phyloP scores from a whole-genome alignment of 1,140 invertebrate genomes.

The Homarus americanus region DNA sequence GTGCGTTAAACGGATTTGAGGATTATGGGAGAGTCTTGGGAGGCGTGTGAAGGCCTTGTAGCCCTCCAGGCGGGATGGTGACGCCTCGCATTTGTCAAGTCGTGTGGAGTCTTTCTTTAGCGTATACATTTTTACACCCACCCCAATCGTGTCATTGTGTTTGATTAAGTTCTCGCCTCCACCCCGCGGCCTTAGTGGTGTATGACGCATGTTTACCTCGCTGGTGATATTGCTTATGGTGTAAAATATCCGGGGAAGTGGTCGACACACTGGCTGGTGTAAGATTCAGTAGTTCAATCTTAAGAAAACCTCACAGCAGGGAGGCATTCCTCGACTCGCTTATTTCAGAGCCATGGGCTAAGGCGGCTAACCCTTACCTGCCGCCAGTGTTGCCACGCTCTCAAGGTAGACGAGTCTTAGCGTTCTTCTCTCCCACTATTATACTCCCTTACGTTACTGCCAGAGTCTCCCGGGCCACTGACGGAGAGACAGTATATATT shows the following conservation, averaged over 20 bases:
- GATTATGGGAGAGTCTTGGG: background rate
- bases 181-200: no score
- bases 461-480: background rate
- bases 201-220: no score
- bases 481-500: no score
- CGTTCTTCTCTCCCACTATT: background rate
- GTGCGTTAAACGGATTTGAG: conserved; percentile 29
- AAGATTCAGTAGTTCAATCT: background rate
- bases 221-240: background rate
- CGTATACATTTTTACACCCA: background rate
- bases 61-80: background rate
- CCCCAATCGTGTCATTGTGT: background rate
- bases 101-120: background rate
- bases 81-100: background rate
- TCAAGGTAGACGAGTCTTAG: background rate
- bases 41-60: background rate
- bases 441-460: background rate
- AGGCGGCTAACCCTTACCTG: background rate
- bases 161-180: background rate
- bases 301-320: background rate
- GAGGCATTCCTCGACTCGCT: background rate
- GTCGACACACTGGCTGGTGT: background rate
- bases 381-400: background rate
- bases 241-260: background rate
- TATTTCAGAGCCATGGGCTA: background rate